Conservation (phyloP, 2,797 vertebrate species). For the Cercopithecus hamlyni region DNA sequence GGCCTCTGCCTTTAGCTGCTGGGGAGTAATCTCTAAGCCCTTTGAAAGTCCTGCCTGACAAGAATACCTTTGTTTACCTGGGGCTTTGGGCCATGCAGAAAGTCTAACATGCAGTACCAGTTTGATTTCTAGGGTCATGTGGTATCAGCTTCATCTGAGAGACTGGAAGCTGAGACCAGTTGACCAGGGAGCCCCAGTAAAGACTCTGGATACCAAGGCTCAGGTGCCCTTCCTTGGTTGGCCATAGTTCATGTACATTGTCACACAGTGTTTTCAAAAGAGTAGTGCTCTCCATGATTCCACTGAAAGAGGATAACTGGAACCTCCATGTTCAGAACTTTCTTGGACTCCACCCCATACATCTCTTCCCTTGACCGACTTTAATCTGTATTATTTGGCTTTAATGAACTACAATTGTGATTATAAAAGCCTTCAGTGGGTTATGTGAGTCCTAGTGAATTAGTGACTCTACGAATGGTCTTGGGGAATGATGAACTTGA, state of each 20-base stretch:
- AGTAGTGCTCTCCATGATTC: not conserved
- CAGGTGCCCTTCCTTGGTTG: not conserved
- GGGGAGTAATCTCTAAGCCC: not conserved
- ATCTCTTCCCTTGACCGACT: not conserved
- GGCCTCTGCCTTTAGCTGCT: not conserved
- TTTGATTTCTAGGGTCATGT: not conserved
- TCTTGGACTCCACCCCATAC: not conserved
- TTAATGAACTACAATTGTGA: not conserved
- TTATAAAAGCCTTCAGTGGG: not conserved
- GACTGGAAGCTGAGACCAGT: not conserved
- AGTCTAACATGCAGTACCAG: not conserved
- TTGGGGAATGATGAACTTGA: not conserved
- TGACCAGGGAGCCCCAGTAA: not conserved
- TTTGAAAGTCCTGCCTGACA: not conserved
- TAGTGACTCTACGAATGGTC: not conserved
- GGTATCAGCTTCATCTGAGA: not conserved
- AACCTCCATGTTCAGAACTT: not conserved
- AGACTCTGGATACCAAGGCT: not conserved
- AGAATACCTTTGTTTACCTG: not conserved
- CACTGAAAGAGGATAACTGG: not conserved
- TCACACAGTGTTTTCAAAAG: not conserved
- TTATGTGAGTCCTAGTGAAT: not conserved
- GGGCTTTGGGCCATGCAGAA: not conserved
- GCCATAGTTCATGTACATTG: accelerated
- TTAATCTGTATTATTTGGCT: not conserved